A percentile compares a stretch with the other conserved stretches of the same genome.
These are phyloP conservation scores for Shinisaurus crocodilurus DNA, from an alignment of 2,113 vertebrate species.

Conservation along the genomic window DNA sequence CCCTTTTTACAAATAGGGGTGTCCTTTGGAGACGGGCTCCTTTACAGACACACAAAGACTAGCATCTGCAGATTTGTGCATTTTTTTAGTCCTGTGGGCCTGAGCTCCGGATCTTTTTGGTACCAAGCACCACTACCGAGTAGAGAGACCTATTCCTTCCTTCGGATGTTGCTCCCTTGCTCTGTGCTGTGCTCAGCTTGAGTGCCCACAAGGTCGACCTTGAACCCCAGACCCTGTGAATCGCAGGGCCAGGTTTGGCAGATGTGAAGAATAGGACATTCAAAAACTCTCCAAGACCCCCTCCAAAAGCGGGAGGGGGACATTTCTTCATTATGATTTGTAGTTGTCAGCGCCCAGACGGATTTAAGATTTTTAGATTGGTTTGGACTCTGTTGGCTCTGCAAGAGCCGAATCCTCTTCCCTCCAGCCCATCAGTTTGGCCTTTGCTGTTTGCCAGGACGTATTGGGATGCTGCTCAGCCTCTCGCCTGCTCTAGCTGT, in stretches of 20 bases:
- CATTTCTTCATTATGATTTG: neutral
- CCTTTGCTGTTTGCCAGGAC: neutral
- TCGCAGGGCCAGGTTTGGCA: neutral
- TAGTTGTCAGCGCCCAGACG: neutral
- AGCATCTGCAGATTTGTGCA: too few species aligned
- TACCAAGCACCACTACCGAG: too few species aligned
- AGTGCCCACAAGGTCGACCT: too few species aligned
- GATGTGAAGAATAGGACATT: neutral
- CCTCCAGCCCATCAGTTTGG: neutral
- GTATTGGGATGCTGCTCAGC: fast-evolving
- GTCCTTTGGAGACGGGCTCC: too few species aligned
- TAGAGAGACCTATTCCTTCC: conserved; percentile 49
- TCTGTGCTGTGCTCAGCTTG: neutral
- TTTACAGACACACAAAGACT: too few species aligned
- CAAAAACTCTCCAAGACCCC: neutral
- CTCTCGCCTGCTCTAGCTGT: neutral
- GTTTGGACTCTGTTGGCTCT: neutral
- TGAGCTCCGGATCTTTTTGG: too few species aligned
- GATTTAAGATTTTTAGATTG: neutral
- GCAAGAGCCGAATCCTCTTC: neutral
- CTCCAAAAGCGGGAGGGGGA: neutral
- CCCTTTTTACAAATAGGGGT: too few species aligned
- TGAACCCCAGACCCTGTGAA: neutral
- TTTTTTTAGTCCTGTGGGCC: too few species aligned
- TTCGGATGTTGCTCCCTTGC: neutral